Evolutionary conservation across 2,888 invertebrate genomes (phyloP).

Genomic region (Drosophila subsilvestris): DNA sequence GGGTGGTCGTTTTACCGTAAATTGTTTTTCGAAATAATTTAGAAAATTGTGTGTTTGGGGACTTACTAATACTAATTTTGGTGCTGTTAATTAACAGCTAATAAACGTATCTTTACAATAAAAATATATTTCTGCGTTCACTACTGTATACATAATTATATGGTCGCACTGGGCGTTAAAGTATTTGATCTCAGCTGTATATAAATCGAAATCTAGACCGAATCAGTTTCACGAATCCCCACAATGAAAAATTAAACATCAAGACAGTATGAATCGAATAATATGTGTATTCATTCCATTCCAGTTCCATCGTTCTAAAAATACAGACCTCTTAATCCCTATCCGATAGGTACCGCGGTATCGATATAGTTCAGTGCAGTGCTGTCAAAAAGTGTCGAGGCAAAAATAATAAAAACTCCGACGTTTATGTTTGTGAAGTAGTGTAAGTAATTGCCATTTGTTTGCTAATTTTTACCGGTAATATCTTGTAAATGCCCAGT

Average conservation of each 20-base stretch:
- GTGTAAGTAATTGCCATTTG: conserved; percentile 23
- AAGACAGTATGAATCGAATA: no score
- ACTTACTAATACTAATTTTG: no score
- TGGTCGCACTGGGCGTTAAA: no score
- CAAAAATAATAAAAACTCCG: conserved; percentile 25
- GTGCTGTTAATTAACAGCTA: no score
- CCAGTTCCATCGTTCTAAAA: background rate
- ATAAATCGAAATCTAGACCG: background rate
- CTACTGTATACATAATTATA: no score
- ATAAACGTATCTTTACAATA: no score
- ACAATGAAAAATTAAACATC: background rate
- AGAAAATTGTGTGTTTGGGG: no score
- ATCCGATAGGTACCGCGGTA: background rate
- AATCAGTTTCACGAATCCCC: background rate
- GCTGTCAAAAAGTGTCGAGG: conserved; percentile 7
- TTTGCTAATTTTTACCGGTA: conserved; percentile 18
- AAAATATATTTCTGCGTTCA: no score
- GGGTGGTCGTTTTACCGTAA: no score
- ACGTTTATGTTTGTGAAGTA: conserved; percentile 18
- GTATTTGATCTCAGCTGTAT: no score
- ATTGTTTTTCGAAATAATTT: no score
- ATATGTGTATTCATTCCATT: no score
- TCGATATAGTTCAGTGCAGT: conserved; percentile 2
- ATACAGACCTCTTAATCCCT: background rate
- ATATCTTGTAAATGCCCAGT: background rate